phyloP scores from a whole-genome alignment of 2,113 vertebrate genomes.

The Nasalis larvatus region DNA sequence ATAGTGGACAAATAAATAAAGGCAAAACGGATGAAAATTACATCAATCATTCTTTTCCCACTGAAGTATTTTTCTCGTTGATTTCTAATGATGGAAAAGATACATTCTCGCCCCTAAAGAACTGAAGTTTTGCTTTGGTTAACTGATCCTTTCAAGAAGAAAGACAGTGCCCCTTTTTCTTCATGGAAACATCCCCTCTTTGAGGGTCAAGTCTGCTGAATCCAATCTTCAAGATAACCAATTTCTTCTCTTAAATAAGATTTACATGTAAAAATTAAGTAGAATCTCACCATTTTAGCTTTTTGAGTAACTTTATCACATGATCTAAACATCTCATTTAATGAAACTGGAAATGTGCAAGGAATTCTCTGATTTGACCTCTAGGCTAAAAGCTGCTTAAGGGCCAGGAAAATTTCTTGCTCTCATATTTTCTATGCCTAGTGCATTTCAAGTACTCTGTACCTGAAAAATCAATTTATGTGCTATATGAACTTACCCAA shows the following conservation, averaged over 20 bases:
- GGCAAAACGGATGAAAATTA: background rate
- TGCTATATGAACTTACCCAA: background rate
- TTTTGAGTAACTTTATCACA: background rate
- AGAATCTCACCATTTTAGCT: background rate
- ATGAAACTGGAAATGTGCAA: background rate
- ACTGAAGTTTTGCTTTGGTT: background rate
- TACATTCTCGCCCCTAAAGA: background rate
- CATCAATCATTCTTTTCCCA: accelerated
- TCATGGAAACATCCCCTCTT: background rate
- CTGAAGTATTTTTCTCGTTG: background rate
- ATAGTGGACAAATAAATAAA: background rate
- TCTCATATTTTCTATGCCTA: background rate
- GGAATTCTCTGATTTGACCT: background rate
- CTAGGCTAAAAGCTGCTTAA: background rate
- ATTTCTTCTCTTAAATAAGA: background rate
- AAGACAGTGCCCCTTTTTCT: background rate
- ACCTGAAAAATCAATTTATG: background rate
- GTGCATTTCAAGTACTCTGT: background rate
- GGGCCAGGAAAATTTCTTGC: background rate
- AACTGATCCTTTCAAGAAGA: background rate
- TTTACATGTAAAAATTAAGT: background rate
- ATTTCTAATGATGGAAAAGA: background rate
- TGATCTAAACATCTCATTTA: background rate
- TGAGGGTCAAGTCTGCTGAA: background rate
- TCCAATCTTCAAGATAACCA: background rate